Conservation (phyloP, 2,888 invertebrate genomes). For the Pyrocoelia pectoralis region DNA sequence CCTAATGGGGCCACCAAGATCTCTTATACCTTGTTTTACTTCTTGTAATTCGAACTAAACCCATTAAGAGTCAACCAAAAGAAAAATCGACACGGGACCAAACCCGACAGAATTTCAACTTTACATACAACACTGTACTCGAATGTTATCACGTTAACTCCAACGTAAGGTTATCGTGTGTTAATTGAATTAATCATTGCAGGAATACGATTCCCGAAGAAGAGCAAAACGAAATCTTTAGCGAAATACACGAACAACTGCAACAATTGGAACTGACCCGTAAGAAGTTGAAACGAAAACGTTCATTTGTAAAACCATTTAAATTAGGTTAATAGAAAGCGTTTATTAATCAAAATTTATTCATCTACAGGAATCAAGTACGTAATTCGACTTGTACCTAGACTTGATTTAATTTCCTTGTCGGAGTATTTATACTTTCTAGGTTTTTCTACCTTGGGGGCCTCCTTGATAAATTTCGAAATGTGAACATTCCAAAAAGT, state of each 20-base stretch:
- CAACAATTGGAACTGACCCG: slow-evolving; percentile 74
- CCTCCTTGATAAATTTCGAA: background rate
- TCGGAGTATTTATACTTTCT: background rate
- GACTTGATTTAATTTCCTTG: background rate
- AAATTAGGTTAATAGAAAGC: slow-evolving; percentile 48
- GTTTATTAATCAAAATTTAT: background rate
- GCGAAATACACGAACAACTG: slow-evolving; percentile 80
- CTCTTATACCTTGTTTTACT: no score
- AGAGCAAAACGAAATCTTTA: slow-evolving; percentile 85
- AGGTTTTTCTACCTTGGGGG: background rate
- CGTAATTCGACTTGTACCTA: background rate
- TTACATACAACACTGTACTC: no score
- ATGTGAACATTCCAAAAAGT: background rate
- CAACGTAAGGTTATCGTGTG: no score
- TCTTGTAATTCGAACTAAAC: no score
- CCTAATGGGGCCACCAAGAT: no score
- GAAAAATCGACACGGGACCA: no score
- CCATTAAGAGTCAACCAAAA: no score
- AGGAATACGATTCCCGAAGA: slow-evolving; percentile 86
- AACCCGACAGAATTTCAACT: no score
- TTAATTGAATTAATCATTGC: slow-evolving; percentile 47
- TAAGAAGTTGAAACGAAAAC: slow-evolving; percentile 68
- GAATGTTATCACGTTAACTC: no score
- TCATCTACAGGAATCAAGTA: background rate
- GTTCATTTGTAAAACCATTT: slow-evolving; percentile 67